Base-by-base conservation (phyloP, 2,797 vertebrate genomes). In the Karalla daura region DNA sequence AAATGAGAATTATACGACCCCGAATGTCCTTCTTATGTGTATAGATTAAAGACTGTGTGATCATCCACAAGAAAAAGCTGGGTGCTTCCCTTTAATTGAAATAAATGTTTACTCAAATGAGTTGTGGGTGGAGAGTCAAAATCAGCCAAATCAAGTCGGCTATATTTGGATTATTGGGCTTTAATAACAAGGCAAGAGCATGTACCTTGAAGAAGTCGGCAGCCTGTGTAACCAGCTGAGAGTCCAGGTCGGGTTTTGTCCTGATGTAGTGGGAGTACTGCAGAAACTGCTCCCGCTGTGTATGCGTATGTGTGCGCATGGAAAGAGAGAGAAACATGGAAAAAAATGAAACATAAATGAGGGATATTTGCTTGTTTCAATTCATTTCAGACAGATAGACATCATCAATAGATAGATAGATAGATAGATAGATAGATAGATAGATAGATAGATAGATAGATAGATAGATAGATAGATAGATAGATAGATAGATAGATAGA, bases 251-350 rank as follows among this genome's bases (percentile, higher is more conserved):
- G 23, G 94, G 93, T 78, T 88, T 95, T 33, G 89, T 92, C 81
- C 94, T 93, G 89, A 96, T 94, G 47, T 95, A 97, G 69, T 95
- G 93, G 54, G 96, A 95, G 18, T 97, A 97, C 64, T 96, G 93
- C 27, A 94, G 88, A 46, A 96, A 95, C 84, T 96, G 94, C 41
- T 96, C 95, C 69, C 93, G 91, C 96, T 96, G 83, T n/a, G n/a
- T 20, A 39, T 15, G 2, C 41, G 15, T 5, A n/a, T 12, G 14
- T n/a, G 35, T 37, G 35, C 13, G n/a, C 35, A 37, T 53, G 4
- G 13, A 14, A 8, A 23, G 1, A 45, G 7, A 9, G 2, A 28
- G 11, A 56, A 36, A 36, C 1, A 3, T 25, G 3, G 20, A 15
- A 23, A 40, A 0, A 5, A 7, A 23, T 1, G 3, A 0, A 0